Base-by-base conservation (phyloP, 2,113 vertebrate genomes). In the Paraplagusia blochii region DNA sequence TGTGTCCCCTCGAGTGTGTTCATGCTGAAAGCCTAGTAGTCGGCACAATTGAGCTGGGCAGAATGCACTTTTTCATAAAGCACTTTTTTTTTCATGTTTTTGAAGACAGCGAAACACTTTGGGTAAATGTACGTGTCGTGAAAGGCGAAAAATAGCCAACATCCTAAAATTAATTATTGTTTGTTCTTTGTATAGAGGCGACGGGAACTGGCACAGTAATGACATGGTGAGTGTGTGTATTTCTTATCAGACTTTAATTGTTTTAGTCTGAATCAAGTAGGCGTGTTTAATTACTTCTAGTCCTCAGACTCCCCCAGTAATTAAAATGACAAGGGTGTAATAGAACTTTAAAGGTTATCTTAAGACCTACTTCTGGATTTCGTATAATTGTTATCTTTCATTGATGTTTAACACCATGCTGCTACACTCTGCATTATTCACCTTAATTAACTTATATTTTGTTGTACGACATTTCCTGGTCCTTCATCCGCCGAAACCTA, bases 261-360 rank as follows among this genome's bases (percentile, higher is more conserved):
- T 48, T 45, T 15, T 7, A 71, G 0, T 46, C 59, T 43, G 36
- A 66, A 50, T 54, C 16, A 53, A 73, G 60, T 58, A 66, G 42
- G 4, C n/a, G 9, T 42, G 11, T 50, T 63, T 64, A 76, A 79
- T 77, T 61, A 72, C 16, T n/a, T 58, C 63, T 49, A 17, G 16
- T 57, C 38, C 35, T 29, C 53, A 22, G 36, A 36, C 58, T 43
- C 13, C 18, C 11, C 50, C 48, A 45, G 51, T 76, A 72, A 77
- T 76, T 81, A 81, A 74, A 66, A 58, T 58, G 17, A 53, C 15
- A 39, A 29, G 16, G 49, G 50, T 63, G 34, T 55, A 66, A 66
- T 69, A 79, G 22, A 66, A 18, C 10, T 35, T 18, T 34, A 38
- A 72, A 69, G 53, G 49, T 66, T 59, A 66, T 54, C 50, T n/a